Conservation (phyloP, 2,113 vertebrate genomes). For the Penelope pileata region DNA sequence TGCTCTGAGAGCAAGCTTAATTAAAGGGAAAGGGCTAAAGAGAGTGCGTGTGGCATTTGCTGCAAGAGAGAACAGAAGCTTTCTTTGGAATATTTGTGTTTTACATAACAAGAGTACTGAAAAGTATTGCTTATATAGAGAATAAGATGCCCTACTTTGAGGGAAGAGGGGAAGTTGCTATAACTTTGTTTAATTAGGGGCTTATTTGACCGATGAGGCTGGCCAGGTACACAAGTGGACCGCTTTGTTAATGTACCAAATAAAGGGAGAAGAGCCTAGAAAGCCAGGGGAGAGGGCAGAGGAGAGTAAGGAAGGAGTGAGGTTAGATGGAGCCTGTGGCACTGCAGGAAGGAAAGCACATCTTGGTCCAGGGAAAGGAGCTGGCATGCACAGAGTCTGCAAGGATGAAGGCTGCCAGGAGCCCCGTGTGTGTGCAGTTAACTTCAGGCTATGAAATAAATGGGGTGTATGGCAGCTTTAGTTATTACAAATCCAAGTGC, state of each 20-base stretch:
- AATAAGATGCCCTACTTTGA: not conserved
- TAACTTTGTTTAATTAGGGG: not conserved
- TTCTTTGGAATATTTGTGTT: not conserved
- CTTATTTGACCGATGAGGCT: not conserved
- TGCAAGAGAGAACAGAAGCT: not conserved
- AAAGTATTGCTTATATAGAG: not conserved
- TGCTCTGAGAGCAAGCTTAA: not conserved
- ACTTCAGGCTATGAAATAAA: not conserved
- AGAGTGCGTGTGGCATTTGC: not conserved
- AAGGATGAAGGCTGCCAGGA: not conserved
- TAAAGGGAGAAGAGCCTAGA: not conserved
- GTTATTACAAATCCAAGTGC: not conserved
- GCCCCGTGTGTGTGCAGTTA: not conserved
- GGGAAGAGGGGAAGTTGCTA: not conserved
- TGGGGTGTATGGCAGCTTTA: not conserved
- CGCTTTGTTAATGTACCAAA: not conserved
- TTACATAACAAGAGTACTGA: not conserved
- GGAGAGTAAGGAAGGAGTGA: not conserved
- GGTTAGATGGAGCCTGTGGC: not conserved
- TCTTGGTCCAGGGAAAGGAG: not conserved
- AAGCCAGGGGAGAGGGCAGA: not conserved
- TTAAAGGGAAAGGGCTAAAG: not conserved
- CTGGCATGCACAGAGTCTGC: not conserved
- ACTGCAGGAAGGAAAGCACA: rapidly evolving
- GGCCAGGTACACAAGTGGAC: not conserved